Conservation (phyloP, 2,888 invertebrate species). For the Sisyra nigra region DNA sequence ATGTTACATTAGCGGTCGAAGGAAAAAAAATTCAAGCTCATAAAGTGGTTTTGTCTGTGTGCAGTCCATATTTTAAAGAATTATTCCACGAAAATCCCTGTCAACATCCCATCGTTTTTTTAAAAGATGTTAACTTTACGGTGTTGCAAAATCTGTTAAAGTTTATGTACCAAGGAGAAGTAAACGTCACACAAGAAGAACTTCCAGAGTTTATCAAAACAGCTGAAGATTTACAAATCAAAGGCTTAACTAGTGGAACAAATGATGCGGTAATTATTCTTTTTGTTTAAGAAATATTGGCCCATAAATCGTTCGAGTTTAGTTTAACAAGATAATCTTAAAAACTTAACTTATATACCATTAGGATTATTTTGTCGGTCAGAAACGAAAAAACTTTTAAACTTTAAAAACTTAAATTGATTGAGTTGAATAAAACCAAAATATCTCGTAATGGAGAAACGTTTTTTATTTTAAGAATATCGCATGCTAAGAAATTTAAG, state of each 20-base stretch:
- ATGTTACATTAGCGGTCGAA: constrained; percentile 44
- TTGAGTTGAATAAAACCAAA: too few relatives aligned
- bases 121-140: constrained; percentile 38
- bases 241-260: constrained; percentile 25
- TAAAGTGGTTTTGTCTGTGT: constrained; percentile 52
- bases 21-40: constrained; percentile 51
- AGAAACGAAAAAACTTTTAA: too few relatives aligned
- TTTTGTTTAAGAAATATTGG: background rate
- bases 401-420: too few relatives aligned
- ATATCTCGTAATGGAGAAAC: too few relatives aligned
- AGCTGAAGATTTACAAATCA: constrained; percentile 27
- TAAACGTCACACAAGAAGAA: constrained; percentile 24
- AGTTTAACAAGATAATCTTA: too few relatives aligned
- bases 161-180: constrained; percentile 44
- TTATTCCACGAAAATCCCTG: constrained; percentile 48
- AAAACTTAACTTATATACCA: background rate
- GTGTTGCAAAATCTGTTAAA: constrained; percentile 37
- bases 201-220: constrained; percentile 27
- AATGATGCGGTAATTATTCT: constrained; percentile 18
- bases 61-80: constrained; percentile 54
- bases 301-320: background rate
- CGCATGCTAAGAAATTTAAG: too few relatives aligned
- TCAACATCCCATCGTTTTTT: constrained; percentile 44
- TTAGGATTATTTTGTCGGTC: too few relatives aligned
- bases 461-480: too few relatives aligned